A percentile compares a stretch with the other conserved stretches of the same genome.
Conservation (phyloP, 2,888 invertebrate species). For the Diploptera punctata region DNA sequence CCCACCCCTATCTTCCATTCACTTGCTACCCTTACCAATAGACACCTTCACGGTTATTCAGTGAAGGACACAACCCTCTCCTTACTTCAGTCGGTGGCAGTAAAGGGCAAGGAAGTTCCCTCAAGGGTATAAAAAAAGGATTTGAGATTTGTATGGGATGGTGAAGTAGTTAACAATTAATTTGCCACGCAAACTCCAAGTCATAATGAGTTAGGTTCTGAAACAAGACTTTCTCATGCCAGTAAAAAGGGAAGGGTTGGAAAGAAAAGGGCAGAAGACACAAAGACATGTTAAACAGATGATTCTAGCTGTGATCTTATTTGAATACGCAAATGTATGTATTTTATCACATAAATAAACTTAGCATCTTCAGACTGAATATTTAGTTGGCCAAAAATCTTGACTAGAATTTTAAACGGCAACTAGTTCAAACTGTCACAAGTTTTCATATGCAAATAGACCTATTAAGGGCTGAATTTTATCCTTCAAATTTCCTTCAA, state of each 20-base stretch:
- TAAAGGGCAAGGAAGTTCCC: slow-evolving; percentile 26
- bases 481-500: too few species aligned
- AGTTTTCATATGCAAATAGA: too few species aligned
- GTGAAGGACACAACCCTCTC: background rate
- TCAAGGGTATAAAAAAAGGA: background rate
- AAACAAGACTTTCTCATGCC: background rate
- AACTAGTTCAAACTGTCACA: too few species aligned
- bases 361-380: too few species aligned
- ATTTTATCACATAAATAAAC: too few species aligned
- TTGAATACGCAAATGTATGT: too few species aligned
- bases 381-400: too few species aligned
- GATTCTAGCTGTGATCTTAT: background rate
- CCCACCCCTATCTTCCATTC: background rate
- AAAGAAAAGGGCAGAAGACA: too few species aligned
- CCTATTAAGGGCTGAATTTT: too few species aligned
- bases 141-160: background rate
- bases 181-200: slow-evolving; percentile 33
- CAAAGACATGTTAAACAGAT: background rate
- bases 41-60: slow-evolving; percentile 30
- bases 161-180: slow-evolving; percentile 39
- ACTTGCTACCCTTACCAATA: slow-evolving; percentile 32
- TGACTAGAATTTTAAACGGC: too few species aligned
- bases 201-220: slow-evolving; percentile 15
- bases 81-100: background rate
- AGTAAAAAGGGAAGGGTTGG: background rate